A percentile compares a stretch with the other conserved stretches of the same genome.
Evolutionary conservation across 2,888 invertebrate species (phyloP).

Genomic region (Leptopterna dolabrata): DNA sequence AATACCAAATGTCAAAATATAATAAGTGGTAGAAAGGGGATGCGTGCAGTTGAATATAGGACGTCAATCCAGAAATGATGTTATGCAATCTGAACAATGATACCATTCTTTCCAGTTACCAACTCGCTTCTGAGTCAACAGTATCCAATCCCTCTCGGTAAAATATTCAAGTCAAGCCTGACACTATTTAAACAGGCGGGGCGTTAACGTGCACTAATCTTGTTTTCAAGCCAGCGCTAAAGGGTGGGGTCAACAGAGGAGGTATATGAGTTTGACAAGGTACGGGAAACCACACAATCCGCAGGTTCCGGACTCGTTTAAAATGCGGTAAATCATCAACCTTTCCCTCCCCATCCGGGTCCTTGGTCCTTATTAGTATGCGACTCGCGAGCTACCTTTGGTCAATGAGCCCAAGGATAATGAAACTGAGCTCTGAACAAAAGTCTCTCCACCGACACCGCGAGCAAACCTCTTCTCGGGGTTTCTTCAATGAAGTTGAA

Average conservation of each 20-base stretch:
- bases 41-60: too few species aligned
- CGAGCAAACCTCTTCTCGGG: not conserved
- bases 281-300: slow-evolving; percentile 13
- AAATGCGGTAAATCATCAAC: slow-evolving; percentile 36
- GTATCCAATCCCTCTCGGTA: not conserved
- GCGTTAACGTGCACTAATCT: slow-evolving; percentile 39
- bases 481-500: not conserved
- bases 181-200: slow-evolving; percentile 1
- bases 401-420: slow-evolving; percentile 40
- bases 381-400: not conserved
- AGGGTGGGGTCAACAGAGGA: slow-evolving; percentile 33
- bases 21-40: too few species aligned
- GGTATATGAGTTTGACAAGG: slow-evolving; percentile 29
- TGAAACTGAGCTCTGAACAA: not conserved
- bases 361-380: slow-evolving; percentile 1
- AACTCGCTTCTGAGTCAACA: not conserved
- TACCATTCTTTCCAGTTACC: not conserved
- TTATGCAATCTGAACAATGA: not conserved
- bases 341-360: not conserved
- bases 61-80: too few species aligned
- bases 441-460: not conserved
- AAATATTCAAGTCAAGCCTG: slow-evolving; percentile 32
- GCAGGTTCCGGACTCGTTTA: slow-evolving; percentile 33
- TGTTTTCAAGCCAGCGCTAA: slow-evolving; percentile 31
- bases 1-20: too few species aligned